Evolutionary conservation across 2,888 invertebrate species (phyloP).

Genomic region (Agrochola lychnidis): DNA sequence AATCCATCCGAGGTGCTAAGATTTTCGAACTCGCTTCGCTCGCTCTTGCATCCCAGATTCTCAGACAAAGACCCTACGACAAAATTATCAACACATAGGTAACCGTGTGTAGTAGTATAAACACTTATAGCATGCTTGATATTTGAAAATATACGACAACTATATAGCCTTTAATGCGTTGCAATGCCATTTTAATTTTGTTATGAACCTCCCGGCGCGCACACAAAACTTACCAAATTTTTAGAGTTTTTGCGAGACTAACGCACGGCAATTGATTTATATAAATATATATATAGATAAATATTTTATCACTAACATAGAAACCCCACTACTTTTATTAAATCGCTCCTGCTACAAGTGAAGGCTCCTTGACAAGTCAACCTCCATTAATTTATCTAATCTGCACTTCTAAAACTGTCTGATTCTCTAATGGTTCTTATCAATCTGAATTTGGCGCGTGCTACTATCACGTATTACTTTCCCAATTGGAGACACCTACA

Average conservation of each 20-base stretch:
- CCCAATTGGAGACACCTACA: conserved; percentile 48
- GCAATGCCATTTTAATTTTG: too few relatives aligned
- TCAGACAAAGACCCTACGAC: background rate
- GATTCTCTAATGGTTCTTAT: conserved; percentile 40
- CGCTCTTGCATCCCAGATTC: background rate
- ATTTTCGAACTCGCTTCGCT: background rate
- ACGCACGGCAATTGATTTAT: too few relatives aligned
- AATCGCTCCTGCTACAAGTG: background rate
- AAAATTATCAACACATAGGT: background rate
- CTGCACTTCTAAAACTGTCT: conserved; percentile 31
- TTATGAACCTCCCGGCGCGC: too few relatives aligned
- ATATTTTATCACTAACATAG: background rate
- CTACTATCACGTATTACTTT: conserved; percentile 55
- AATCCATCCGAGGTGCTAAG: background rate
- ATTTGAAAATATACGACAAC: background rate
- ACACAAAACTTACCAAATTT: too few relatives aligned
- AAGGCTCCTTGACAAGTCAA: conserved; percentile 3
- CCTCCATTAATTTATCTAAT: conserved; percentile 3
- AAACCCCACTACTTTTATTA: background rate
- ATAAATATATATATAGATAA: too few relatives aligned
- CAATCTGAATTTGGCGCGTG: conserved; percentile 45
- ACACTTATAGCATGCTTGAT: background rate
- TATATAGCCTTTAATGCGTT: too few relatives aligned
- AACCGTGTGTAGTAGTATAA: background rate
- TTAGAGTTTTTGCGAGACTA: too few relatives aligned